A percentile compares a stretch with the other conserved stretches of the same genome.
Conservation (phyloP, 1,140 invertebrate species). For the Drosophila biarmipes region DNA sequence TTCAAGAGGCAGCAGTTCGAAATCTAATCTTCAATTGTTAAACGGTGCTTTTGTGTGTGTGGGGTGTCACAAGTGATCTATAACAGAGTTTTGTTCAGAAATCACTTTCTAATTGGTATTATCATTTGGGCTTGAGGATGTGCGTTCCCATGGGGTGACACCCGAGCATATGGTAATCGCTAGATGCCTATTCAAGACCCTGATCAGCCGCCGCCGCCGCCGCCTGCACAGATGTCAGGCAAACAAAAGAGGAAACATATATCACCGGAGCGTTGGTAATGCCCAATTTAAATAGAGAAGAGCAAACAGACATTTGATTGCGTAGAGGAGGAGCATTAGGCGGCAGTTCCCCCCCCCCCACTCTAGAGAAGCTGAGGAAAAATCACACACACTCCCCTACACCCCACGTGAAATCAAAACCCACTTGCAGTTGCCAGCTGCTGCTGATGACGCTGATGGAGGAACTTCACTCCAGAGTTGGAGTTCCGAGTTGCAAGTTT, state of each 20-base stretch:
- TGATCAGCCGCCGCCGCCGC: slow-evolving; percentile 32
- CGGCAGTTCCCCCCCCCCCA: background rate
- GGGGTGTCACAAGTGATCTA: slow-evolving; percentile 30
- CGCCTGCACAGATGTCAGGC: slow-evolving; percentile 41
- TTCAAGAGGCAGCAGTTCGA: slow-evolving; percentile 5
- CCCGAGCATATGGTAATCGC: slow-evolving; percentile 34
- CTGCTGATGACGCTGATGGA: slow-evolving; percentile 29
- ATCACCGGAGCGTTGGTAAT: slow-evolving; percentile 53
- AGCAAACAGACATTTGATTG: slow-evolving; percentile 57
- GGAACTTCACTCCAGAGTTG: slow-evolving; percentile 19
- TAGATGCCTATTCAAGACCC: slow-evolving; percentile 38
- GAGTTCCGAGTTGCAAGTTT: slow-evolving; percentile 30
- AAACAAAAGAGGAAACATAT: slow-evolving; percentile 43
- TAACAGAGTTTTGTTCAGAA: slow-evolving; percentile 20
- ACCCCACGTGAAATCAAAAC: slow-evolving; percentile 54
- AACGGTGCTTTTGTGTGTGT: slow-evolving; percentile 1
- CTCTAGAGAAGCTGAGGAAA: background rate
- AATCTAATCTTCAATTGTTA: slow-evolving; percentile 1
- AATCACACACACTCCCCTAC: background rate
- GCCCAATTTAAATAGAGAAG: slow-evolving; percentile 60
- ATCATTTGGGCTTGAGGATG: slow-evolving; percentile 2
- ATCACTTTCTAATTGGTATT: slow-evolving; percentile 46
- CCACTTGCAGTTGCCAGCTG: slow-evolving; percentile 52
- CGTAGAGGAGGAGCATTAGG: slow-evolving; percentile 16
- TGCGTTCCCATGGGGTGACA: slow-evolving; percentile 14